phyloP scores from a whole-genome alignment of 2,888 invertebrate genomes.

The Folsomia manolachei region DNA sequence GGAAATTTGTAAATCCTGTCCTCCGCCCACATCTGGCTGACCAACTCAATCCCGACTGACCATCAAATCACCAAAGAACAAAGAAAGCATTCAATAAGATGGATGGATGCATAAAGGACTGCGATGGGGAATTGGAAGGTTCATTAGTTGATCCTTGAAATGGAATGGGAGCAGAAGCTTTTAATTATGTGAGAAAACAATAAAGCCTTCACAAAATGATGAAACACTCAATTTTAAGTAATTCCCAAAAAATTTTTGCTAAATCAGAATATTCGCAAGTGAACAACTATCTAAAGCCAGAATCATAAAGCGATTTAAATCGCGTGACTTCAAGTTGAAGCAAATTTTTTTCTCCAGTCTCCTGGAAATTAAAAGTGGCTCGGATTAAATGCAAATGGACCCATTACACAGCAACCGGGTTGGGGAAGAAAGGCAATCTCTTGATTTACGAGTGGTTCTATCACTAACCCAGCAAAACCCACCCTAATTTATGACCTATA shows the following conservation, averaged over 20 bases:
- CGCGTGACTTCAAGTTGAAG: not conserved
- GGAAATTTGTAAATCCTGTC: too few species aligned
- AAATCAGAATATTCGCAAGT: too few species aligned
- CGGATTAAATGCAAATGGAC: slow-evolving; percentile 46
- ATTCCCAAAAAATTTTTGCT: too few species aligned
- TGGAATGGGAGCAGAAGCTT: too few species aligned
- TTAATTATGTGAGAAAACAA: too few species aligned
- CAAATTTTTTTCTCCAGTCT: not conserved
- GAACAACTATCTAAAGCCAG: too few species aligned
- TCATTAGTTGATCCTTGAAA: not conserved
- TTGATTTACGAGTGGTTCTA: slow-evolving; percentile 43
- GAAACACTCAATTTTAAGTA: too few species aligned
- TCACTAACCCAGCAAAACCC: slow-evolving; percentile 40
- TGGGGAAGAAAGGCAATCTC: slow-evolving; percentile 40
- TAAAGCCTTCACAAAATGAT: too few species aligned
- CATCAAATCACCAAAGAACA: not conserved
- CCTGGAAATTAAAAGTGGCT: not conserved
- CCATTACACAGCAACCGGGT: slow-evolving; percentile 44
- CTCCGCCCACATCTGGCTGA: not conserved
- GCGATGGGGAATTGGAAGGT: not conserved
- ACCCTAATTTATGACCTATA: slow-evolving; percentile 51
- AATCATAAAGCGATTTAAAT: too few species aligned
- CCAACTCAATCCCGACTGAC: too few species aligned
- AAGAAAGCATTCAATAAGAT: too few species aligned
- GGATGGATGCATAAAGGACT: not conserved